A percentile compares a stretch with the other conserved stretches of the same genome.
Evolutionary conservation across 2,113 vertebrate species (phyloP).

Genomic region (Hippocampus zosterae): DNA sequence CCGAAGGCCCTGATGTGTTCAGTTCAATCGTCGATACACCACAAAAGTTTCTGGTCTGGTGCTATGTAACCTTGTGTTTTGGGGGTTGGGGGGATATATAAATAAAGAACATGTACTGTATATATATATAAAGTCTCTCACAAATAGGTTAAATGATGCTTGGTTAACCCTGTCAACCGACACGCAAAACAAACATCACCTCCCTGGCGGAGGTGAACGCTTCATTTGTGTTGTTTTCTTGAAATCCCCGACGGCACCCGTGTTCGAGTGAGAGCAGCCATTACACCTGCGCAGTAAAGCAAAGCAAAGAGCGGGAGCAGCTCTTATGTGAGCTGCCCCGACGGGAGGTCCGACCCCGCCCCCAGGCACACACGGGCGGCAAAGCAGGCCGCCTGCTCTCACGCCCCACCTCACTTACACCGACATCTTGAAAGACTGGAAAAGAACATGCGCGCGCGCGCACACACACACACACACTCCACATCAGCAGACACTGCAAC

Average conservation of each 20-base stretch:
- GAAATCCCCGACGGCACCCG: background rate
- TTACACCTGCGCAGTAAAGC: conserved; percentile 38
- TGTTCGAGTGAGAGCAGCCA: conserved; percentile 41
- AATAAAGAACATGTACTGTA: background rate
- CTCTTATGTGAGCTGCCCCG: conserved; percentile 24
- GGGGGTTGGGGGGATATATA: too few relatives aligned
- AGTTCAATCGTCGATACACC: too few relatives aligned
- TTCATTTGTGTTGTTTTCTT: background rate
- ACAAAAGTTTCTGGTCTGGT: too few relatives aligned
- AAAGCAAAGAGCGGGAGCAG: conserved; percentile 27
- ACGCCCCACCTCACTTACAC: conserved; percentile 20
- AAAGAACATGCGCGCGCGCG: background rate
- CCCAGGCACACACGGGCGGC: background rate
- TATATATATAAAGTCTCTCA: too few relatives aligned
- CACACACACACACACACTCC: conserved; percentile 1
- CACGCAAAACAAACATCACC: background rate
- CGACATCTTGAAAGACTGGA: conserved; percentile 1
- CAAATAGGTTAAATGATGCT: background rate
- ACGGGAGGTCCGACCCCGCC: conserved; percentile 40
- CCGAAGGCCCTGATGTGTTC: too few relatives aligned
- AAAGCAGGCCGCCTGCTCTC: conserved; percentile 37
- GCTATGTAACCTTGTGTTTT: too few relatives aligned
- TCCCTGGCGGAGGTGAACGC: background rate
- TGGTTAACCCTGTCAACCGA: background rate
- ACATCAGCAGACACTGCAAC: conserved; percentile 9